Evolutionary conservation across 2,113 vertebrate species (phyloP).

Genomic region (Charadrius vociferus): DNA sequence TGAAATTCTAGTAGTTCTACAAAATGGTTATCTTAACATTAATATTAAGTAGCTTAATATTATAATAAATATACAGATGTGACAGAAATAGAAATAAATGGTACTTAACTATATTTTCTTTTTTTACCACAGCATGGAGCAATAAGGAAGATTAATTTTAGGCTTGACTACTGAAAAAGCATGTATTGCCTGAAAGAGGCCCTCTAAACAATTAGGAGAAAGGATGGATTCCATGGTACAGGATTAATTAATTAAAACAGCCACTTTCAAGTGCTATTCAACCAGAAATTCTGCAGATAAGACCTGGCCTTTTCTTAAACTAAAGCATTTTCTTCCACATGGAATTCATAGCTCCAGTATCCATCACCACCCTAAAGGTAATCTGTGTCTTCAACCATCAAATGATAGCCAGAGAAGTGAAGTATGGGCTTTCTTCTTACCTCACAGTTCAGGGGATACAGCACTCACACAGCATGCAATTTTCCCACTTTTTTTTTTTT

Average conservation of each 20-base stretch:
- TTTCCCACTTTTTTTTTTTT: not conserved
- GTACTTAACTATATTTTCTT: not conserved
- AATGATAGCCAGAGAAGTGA: not conserved
- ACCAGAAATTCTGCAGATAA: not conserved
- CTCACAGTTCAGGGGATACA: not conserved
- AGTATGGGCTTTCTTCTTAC: not conserved
- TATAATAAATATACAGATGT: not conserved
- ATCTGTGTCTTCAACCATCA: not conserved
- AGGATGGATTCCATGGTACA: not conserved
- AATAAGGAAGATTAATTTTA: not conserved
- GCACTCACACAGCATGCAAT: not conserved
- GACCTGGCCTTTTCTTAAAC: not conserved
- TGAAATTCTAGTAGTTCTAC: not conserved
- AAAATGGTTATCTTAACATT: not conserved
- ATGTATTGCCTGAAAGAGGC: not conserved
- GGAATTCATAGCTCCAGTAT: not conserved
- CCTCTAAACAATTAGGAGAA: not conserved
- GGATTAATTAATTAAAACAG: not conserved
- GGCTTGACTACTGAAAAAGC: not conserved
- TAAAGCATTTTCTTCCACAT: not conserved
- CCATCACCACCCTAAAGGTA: not conserved
- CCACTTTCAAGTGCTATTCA: not conserved
- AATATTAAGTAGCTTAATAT: not conserved
- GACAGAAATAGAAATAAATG: not conserved
- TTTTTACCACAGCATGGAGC: not conserved